Conservation (phyloP, 2,888 invertebrate genomes). For the Aleiodes leptofemur region DNA sequence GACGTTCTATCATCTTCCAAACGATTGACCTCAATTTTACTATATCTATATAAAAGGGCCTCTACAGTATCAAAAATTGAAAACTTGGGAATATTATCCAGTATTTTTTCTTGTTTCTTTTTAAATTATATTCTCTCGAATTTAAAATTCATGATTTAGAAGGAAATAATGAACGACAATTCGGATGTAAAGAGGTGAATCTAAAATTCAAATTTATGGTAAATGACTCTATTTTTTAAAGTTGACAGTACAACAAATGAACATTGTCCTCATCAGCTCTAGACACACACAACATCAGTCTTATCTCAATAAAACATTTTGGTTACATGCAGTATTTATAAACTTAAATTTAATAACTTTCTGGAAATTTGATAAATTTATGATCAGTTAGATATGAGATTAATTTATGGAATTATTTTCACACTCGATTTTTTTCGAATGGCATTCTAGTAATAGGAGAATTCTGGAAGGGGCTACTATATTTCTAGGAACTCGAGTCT, state of each 20-base stretch:
- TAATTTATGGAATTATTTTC: constrained; percentile 2
- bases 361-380: not conserved
- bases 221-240: too few species aligned
- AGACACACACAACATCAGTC: not conserved
- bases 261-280: not conserved
- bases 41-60: too few species aligned
- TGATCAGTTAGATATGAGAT: not conserved
- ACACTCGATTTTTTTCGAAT: not conserved
- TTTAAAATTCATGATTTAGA: too few species aligned
- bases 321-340: not conserved
- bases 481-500: not conserved
- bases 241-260: too few species aligned
- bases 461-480: not conserved
- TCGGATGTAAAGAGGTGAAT: too few species aligned
- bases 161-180: too few species aligned
- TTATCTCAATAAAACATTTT: not conserved
- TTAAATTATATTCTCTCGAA: too few species aligned
- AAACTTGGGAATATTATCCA: too few species aligned
- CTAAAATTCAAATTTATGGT: too few species aligned
- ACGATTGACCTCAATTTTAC: constrained; percentile 20
- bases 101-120: too few species aligned
- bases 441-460: not conserved
- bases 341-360: constrained; percentile 20
- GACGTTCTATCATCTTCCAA: not conserved
- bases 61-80: too few species aligned